Percentiles rank a stretch among this genome's conserved stretches.
Conservation (phyloP, 2,888 invertebrate genomes). For the Neria commutata region DNA sequence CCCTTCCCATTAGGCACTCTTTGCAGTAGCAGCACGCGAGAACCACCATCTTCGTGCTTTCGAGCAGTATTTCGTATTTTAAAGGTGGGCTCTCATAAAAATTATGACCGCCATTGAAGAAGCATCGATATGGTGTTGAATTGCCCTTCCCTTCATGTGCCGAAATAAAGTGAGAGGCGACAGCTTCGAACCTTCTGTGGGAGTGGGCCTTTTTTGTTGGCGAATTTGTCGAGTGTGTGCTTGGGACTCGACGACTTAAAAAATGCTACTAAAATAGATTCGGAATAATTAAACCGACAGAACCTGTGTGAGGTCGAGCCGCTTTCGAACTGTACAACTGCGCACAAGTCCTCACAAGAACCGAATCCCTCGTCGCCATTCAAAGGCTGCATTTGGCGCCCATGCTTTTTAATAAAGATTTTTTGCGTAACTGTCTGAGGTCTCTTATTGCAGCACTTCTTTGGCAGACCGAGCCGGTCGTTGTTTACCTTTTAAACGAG, state of each 20-base stretch:
- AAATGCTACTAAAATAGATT: too few species aligned
- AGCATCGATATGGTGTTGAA: conserved; percentile 6
- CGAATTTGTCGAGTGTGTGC: too few species aligned
- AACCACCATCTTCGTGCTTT: background rate
- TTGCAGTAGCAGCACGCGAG: background rate
- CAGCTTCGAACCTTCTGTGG: background rate
- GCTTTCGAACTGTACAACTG: too few species aligned
- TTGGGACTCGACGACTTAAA: too few species aligned
- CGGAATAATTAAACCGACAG: too few species aligned
- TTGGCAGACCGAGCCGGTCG: background rate
- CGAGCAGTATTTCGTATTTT: background rate
- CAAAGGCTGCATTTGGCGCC: too few species aligned
- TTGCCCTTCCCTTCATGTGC: background rate
- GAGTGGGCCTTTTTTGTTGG: too few species aligned
- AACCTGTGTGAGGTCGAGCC: too few species aligned
- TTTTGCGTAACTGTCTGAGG: background rate
- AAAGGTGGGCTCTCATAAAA: too few species aligned
- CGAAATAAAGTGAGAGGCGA: background rate
- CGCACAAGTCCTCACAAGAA: too few species aligned
- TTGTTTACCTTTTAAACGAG: background rate
- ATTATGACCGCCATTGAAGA: background rate
- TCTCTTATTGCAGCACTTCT: background rate
- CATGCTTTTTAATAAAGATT: too few species aligned
- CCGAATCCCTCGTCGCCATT: too few species aligned
- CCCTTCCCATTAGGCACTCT: background rate